Evolutionary conservation across 2,113 vertebrate species (phyloP).

Genomic region (Peromyscus californicus): DNA sequence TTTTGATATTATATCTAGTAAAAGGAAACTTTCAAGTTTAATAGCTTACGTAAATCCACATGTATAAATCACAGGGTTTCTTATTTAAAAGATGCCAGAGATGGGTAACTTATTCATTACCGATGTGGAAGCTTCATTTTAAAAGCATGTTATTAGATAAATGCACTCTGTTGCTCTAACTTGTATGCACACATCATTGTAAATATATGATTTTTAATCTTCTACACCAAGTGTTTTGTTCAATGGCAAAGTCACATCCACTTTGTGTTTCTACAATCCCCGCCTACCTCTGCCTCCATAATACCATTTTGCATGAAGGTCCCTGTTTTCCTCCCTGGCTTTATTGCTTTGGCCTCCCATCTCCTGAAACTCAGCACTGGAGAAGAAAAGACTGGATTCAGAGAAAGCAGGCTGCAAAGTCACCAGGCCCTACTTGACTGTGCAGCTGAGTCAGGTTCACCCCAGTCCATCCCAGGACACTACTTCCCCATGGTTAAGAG

Average conservation of each 20-base stretch:
- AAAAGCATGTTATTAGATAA: not conserved
- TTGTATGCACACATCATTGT: not conserved
- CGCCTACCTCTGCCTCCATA: not conserved
- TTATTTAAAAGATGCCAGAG: not conserved
- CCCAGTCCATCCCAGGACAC: not conserved
- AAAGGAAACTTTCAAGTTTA: not conserved
- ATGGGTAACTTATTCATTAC: not conserved
- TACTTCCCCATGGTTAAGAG: not conserved
- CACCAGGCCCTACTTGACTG: not conserved
- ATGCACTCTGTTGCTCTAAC: not conserved
- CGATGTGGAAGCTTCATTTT: not conserved
- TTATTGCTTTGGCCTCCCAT: not conserved
- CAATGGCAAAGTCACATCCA: not conserved
- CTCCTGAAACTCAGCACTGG: not conserved
- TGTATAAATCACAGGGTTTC: not conserved
- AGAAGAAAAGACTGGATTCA: not conserved
- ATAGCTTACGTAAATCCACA: not conserved
- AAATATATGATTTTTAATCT: not conserved
- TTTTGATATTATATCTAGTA: not conserved
- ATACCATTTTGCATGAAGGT: not conserved
- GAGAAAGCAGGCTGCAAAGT: not conserved
- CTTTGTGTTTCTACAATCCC: not conserved
- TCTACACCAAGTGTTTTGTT: not conserved
- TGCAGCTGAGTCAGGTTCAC: not conserved
- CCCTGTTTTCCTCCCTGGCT: not conserved